A percentile compares a stretch with the other conserved stretches of the same genome.
These are phyloP conservation scores for Drosophila robusta DNA, from an alignment of 2,888 invertebrate species.

Conservation along the genomic window DNA sequence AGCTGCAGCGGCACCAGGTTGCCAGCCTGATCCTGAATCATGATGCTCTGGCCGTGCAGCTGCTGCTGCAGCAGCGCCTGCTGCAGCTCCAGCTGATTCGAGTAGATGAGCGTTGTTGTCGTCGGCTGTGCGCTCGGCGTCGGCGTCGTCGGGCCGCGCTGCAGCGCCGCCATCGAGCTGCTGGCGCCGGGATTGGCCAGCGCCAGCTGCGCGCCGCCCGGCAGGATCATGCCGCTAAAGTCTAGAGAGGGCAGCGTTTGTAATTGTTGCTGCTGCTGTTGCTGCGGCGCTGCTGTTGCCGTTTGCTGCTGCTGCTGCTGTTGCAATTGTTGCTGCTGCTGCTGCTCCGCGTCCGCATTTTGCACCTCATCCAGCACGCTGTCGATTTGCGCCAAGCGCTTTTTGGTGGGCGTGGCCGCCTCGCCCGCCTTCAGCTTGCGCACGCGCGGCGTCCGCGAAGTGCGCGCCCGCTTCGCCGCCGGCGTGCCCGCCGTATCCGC, in stretches of 20 bases:
- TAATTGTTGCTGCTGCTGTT: slow-evolving; percentile 55
- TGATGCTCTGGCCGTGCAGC: slow-evolving; percentile 83
- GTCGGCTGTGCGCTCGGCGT: slow-evolving; percentile 56
- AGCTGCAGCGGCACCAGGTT: slow-evolving; percentile 82
- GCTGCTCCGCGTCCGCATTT: slow-evolving; percentile 66
- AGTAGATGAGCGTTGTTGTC: slow-evolving; percentile 81
- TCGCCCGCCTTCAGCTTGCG: slow-evolving; percentile 66
- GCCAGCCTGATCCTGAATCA: slow-evolving; percentile 84
- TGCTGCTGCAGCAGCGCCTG: slow-evolving; percentile 83
- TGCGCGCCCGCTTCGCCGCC: slow-evolving; percentile 66
- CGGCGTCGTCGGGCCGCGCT: slow-evolving; percentile 62
- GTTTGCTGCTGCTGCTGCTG: slow-evolving; percentile 50
- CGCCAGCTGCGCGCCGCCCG: slow-evolving; percentile 82
- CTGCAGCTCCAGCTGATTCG: slow-evolving; percentile 83
- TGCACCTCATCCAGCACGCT: slow-evolving; percentile 82
- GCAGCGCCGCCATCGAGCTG: slow-evolving; percentile 70
- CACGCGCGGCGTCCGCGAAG: slow-evolving; percentile 74
- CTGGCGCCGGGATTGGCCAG: slow-evolving; percentile 82
- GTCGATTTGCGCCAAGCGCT: slow-evolving; percentile 81
- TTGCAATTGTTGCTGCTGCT: slow-evolving; percentile 38
- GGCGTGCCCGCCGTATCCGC: slow-evolving; percentile 50
- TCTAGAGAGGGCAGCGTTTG: slow-evolving; percentile 82
- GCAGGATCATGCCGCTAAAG: slow-evolving; percentile 83
- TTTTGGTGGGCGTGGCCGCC: slow-evolving; percentile 55
- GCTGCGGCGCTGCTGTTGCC: slow-evolving; percentile 59